These are phyloP conservation scores for Darevskia mixta DNA, from an alignment of 2,797 vertebrate genomes.

Conservation along the genomic window DNA sequence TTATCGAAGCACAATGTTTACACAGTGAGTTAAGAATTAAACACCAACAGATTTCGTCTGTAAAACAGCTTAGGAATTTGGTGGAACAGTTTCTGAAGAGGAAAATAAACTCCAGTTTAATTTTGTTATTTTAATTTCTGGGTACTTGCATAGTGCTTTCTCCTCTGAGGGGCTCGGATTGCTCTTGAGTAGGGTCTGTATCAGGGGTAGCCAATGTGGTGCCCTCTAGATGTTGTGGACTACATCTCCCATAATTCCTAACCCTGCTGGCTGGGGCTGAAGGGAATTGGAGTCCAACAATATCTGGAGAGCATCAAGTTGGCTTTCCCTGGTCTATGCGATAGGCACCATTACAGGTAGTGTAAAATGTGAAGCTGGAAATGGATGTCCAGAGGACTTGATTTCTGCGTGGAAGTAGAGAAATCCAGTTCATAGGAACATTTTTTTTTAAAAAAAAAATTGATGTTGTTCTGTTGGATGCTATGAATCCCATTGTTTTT, in stretches of 20 bases:
- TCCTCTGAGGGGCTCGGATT: constrained; percentile 46
- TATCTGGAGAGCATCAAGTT: too few species aligned
- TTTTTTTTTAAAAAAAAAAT: background rate
- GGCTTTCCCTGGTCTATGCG: background rate
- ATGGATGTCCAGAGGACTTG: background rate
- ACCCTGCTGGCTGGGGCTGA: too few species aligned
- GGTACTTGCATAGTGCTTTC: constrained; percentile 50
- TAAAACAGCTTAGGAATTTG: constrained; percentile 68
- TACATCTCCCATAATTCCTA: too few species aligned
- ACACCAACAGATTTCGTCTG: constrained; percentile 66
- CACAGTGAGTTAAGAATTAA: constrained; percentile 49
- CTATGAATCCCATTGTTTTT: background rate
- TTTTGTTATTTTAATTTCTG: constrained; percentile 37
- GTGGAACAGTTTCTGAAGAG: constrained; percentile 40
- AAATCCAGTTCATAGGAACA: background rate
- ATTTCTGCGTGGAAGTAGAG: background rate
- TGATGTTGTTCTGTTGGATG: background rate
- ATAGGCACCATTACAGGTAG: background rate
- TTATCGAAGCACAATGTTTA: constrained; percentile 63
- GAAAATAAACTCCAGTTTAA: constrained; percentile 45
- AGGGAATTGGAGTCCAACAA: too few species aligned
- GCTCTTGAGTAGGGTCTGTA: background rate
- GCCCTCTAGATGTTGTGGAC: too few species aligned
- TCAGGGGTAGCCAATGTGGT: background rate
- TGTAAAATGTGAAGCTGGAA: background rate